These are phyloP conservation scores for Geotrypetes seraphini DNA, from an alignment of 2,797 vertebrate genomes.

Conservation along the genomic window DNA sequence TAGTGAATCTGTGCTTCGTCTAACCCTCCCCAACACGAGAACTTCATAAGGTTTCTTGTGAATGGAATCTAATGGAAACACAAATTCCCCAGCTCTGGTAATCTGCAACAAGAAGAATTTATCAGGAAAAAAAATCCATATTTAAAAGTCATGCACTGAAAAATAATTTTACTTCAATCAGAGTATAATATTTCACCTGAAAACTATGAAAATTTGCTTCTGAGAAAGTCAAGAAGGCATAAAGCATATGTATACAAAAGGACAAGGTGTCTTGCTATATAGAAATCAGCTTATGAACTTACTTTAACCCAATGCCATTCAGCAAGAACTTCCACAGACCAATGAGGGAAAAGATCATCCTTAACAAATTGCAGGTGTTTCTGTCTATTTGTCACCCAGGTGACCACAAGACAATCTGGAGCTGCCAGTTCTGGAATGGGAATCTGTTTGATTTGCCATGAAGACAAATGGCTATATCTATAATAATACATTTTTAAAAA, in stretches of 20 bases:
- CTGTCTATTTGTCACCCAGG: conserved; percentile 90
- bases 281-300: conserved; percentile 23
- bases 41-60: conserved; percentile 95
- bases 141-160: no score
- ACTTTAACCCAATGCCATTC: conserved; percentile 97
- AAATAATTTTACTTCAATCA: no score
- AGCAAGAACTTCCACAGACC: conserved; percentile 70
- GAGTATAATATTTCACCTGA: no score
- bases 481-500: conserved; percentile 1
- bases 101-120: conserved; percentile 66
- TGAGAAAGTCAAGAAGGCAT: no score
- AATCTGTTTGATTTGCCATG: conserved; percentile 72
- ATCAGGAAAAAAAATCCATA: no score
- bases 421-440: conserved; percentile 67
- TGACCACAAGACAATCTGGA: conserved; percentile 71
- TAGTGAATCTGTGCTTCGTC: conserved; percentile 10
- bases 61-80: conserved; percentile 83
- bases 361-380: conserved; percentile 75
- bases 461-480: conserved; percentile 76
- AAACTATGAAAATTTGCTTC: no score
- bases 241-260: no score
- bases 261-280: no score
- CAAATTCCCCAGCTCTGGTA: conserved; percentile 77
- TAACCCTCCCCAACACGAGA: conserved; percentile 71
- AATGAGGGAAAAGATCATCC: conserved; percentile 83